Evolutionary conservation across 2,797 vertebrate genomes (phyloP).

Genomic region (Aselliscus stoliczkanus): DNA sequence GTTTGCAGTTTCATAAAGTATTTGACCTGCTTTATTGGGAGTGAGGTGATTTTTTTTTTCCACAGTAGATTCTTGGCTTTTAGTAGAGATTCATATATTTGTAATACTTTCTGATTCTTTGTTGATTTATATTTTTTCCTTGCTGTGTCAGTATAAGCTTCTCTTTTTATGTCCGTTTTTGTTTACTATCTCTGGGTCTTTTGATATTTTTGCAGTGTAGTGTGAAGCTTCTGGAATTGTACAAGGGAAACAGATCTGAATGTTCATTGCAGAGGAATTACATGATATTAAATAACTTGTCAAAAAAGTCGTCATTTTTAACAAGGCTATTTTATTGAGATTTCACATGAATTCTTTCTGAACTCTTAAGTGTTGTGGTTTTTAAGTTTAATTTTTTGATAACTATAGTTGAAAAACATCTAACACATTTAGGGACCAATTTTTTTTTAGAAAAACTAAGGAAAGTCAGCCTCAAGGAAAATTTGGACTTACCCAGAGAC

Average conservation of each 20-base stretch:
- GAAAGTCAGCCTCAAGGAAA: not conserved
- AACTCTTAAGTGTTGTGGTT: not conserved
- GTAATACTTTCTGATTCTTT: not conserved
- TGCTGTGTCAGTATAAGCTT: not conserved
- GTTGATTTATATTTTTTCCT: not conserved
- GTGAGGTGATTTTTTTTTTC: not conserved
- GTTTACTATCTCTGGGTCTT: not conserved
- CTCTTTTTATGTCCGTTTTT: not conserved
- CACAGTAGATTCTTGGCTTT: not conserved
- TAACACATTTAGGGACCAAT: not conserved
- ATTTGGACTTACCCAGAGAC: not conserved
- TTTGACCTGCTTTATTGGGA: not conserved
- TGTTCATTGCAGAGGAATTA: not conserved
- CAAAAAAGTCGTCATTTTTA: not conserved
- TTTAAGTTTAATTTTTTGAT: not conserved
- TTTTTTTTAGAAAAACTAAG: not conserved
- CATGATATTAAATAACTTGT: not conserved
- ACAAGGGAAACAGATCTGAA: not conserved
- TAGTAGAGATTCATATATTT: not conserved
- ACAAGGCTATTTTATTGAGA: not conserved
- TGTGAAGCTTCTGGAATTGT: not conserved
- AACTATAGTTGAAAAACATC: not conserved
- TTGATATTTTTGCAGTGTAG: not conserved
- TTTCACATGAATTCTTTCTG: not conserved
- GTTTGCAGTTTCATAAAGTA: not conserved